A percentile compares a stretch with the other conserved stretches of the same genome.
These are phyloP conservation scores for Heloderma charlesbogerti DNA, from an alignment of 2,113 vertebrate genomes.

Conservation along the genomic window DNA sequence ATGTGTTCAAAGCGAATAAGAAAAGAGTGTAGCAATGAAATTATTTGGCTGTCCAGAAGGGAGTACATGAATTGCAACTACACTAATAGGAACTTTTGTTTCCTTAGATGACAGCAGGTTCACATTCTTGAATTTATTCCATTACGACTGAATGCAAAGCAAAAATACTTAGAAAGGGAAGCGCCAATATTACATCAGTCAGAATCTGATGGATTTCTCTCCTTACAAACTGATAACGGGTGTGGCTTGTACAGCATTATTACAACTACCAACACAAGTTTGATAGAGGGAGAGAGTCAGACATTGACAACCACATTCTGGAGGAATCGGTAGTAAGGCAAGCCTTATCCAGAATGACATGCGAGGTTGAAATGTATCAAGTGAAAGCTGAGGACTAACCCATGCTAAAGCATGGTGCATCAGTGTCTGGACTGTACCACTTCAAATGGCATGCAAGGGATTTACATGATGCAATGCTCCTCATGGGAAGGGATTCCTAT, in stretches of 20 bases:
- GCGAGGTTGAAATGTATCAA: not conserved
- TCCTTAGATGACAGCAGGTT: slow-evolving; percentile 21
- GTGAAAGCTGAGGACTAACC: too few species aligned
- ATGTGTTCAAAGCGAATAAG: not conserved
- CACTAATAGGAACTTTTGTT: slow-evolving; percentile 3
- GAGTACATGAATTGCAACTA: slow-evolving; percentile 6
- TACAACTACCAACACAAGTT: not conserved
- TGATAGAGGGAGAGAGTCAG: not conserved
- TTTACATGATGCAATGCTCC: too few species aligned
- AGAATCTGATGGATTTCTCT: not conserved
- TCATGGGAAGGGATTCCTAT: too few species aligned
- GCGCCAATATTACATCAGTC: not conserved
- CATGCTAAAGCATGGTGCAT: not conserved
- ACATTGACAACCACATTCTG: not conserved
- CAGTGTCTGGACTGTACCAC: not conserved
- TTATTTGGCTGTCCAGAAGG: slow-evolving; percentile 14
- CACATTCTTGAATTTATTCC: not conserved
- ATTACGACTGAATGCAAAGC: not conserved
- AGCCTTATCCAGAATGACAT: not conserved
- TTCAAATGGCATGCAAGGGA: too few species aligned
- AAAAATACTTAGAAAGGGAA: not conserved
- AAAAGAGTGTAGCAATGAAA: not conserved
- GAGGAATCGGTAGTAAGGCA: not conserved
- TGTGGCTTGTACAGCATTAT: not conserved
- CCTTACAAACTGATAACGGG: not conserved